A percentile compares a stretch with the other conserved stretches of the same genome.
phyloP scores from a whole-genome alignment of 2,113 vertebrate genomes.

The Pycnonotus jocosus region DNA sequence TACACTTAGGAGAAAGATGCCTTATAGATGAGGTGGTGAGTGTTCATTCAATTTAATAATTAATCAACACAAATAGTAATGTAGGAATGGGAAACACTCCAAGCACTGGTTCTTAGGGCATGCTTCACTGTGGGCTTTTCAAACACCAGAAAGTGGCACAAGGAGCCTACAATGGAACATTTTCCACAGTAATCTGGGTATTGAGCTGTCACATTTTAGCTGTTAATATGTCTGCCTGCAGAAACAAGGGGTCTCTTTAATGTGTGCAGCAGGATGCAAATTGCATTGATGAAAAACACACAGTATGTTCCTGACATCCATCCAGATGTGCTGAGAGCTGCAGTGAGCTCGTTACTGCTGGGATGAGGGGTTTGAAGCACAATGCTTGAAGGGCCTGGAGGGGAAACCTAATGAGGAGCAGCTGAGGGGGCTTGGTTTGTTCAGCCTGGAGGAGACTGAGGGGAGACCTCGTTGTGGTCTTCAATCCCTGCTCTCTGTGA shows the following conservation, averaged over 20 bases:
- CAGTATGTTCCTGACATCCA: neutral
- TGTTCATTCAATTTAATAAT: neutral
- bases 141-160: neutral
- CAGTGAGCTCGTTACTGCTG: neutral
- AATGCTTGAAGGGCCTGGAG: neutral
- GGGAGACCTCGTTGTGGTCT: fast-evolving
- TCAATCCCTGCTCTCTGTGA: neutral
- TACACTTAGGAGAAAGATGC: neutral
- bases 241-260: neutral
- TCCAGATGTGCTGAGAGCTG: neutral
- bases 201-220: neutral
- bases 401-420: neutral
- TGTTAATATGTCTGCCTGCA: neutral
- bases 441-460: neutral
- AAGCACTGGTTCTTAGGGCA: neutral
- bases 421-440: neutral
- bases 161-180: fast-evolving
- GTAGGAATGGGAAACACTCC: neutral
- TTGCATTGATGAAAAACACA: neutral
- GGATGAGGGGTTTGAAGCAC: neutral
- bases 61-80: neutral
- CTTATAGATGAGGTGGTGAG: neutral
- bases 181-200: neutral
- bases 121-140: neutral
- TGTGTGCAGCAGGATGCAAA: neutral